A percentile compares a stretch with the other conserved stretches of the same genome.
These are phyloP conservation scores for Pterophyllum scalare DNA, from an alignment of 2,113 vertebrate genomes.

Conservation along the genomic window DNA sequence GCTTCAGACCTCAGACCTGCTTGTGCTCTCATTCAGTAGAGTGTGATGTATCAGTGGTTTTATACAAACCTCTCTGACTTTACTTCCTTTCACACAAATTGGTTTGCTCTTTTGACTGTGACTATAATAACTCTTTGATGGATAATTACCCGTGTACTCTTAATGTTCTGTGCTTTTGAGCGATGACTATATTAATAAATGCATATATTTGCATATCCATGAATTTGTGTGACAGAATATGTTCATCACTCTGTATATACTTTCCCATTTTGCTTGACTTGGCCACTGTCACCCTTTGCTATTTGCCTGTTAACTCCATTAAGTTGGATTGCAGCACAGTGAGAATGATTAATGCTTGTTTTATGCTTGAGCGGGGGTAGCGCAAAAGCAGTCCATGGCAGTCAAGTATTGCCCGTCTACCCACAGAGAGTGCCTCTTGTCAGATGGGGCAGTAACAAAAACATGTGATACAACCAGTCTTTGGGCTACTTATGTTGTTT, in stretches of 20 bases:
- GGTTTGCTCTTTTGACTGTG: constrained; percentile 11
- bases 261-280: constrained; percentile 20
- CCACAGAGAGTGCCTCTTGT: not conserved
- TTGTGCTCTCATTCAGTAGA: not conserved
- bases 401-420: not conserved
- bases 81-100: constrained; percentile 22
- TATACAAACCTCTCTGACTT: not conserved
- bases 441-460: not conserved
- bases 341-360: constrained; percentile 16
- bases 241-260: not conserved
- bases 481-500: not conserved
- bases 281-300: constrained; percentile 23
- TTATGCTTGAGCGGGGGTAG: no score
- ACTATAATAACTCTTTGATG: constrained; percentile 17
- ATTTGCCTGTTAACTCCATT: constrained; percentile 48
- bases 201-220: not conserved
- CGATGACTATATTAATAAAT: not conserved
- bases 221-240: not conserved
- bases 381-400: no score
- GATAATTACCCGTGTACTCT: not conserved
- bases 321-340: constrained; percentile 1
- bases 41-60: not conserved
- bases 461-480: not conserved
- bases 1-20: constrained; percentile 5
- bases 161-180: not conserved